phyloP scores from a whole-genome alignment of 2,797 vertebrate genomes.

The Myiotriccus ornatus region DNA sequence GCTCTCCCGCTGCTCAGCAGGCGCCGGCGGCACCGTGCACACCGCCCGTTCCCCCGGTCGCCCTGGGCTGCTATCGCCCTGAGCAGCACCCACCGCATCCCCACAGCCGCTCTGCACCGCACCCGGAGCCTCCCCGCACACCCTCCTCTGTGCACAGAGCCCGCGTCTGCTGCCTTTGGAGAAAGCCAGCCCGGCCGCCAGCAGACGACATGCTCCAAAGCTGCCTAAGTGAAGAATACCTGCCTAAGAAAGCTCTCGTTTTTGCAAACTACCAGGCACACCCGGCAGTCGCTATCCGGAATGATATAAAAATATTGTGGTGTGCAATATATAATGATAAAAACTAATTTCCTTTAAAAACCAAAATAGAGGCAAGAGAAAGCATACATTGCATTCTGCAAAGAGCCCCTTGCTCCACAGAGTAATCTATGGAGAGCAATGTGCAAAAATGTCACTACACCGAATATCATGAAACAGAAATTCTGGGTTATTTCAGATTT shows the following conservation, averaged over 20 bases:
- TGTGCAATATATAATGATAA: background rate
- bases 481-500: background rate
- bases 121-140: background rate
- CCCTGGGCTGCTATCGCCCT: background rate
- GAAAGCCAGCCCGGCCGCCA: rapidly evolving
- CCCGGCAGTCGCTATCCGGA: background rate
- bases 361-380: background rate
- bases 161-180: background rate
- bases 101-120: background rate
- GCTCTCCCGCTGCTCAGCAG: background rate
- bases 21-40: background rate
- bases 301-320: background rate
- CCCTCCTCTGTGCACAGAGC: too few species aligned
- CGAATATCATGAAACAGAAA: background rate
- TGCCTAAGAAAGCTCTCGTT: background rate
- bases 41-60: rapidly evolving
- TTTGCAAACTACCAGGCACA: background rate
- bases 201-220: background rate
- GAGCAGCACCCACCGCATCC: background rate
- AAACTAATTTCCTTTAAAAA: background rate
- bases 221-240: background rate
- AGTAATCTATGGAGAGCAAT: background rate
- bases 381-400: rapidly evolving
- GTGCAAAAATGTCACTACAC: background rate
- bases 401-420: background rate